Base-by-base conservation (phyloP, 2,888 invertebrate genomes). In the Pseudeuparius sepicola region DNA sequence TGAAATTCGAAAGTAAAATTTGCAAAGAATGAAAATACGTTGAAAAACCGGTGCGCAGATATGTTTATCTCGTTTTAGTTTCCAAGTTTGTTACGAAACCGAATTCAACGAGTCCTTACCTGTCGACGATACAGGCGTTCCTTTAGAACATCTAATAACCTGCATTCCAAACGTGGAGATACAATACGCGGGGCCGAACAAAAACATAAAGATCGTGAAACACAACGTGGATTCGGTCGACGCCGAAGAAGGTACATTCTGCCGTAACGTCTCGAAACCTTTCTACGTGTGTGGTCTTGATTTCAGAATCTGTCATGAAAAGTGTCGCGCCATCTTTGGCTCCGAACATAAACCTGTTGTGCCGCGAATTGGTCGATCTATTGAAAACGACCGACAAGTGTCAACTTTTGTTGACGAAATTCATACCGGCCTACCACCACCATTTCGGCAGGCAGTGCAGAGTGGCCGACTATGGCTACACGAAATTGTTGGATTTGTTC, bases 391-490 rank as follows among this genome's bases (percentile, higher is more conserved):
- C 79, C 13, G 81, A 87, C 0, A 75, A 79, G 44, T 85, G 88
- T 52, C 80, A 83, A 36, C 75, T 96, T 63, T 75, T 81, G 3
- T 80, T 86, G 57, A 76, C 68, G 60, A 85, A 88, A 53, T 85
- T 94, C 46, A 92, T 94, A 51, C 94, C 94, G 2, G 83, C 89
- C 2, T 96, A 94, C 65, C 94, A 96, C 59, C 92, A 92, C 62
- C 93, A 93, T 61, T 96, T 93, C 60, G 92, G 93, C 0, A 74
- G 89, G 17, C 94, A 96, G 60, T 93, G 93, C 58, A 76, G 92
- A 33, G 92, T 96, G 1, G 88, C 93, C 4, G 90, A 93, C 65
- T 96, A 93, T 57, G 96, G 96, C n/a, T 93, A 86, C 55, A 88
- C 87, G 1, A 89, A 89, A 60, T 66, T 96, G 2, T 81, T 89